Evolutionary conservation across 2,888 invertebrate genomes (phyloP), one percentile per base, ranked within the genome.

Genomic region (Melitaea athalia): DNA sequence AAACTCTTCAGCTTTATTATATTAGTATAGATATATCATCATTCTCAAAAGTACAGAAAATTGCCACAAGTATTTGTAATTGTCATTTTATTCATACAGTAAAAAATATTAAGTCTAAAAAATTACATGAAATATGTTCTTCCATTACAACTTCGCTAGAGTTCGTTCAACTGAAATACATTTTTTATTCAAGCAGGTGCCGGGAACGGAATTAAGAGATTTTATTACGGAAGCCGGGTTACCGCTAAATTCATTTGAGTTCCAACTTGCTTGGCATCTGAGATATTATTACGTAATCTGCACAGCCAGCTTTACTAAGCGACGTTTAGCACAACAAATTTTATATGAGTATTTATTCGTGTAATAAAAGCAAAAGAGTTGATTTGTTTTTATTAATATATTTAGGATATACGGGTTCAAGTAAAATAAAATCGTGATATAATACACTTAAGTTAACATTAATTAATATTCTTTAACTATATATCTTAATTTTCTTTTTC

Each of bases 201-300:
- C n/a, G 62, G 60, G 60, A 63, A 59, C 59, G 66, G 69, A 67
- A 67, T 69, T 71, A 69, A 74, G 66, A 61, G 65, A 64, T 63
- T 67, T 62, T 70, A 74, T 71, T 72, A 64, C 67, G 59, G 68
- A 68, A 59, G 52, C 49, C 63, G 57, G 69, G 61, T 61, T 62
- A 61, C 57, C 63, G 52, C 63, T 71, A 57, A 69, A 71, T 60
- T 70, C 68, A 68, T 70, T 70, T 68, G 49, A 59, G 50, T 66
- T 60, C 49, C 57, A 55, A 55, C 12, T 62, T 42, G 33, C 66
- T 33, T 59, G 53, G 53, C 52, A 60, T 38, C 42, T 5, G 7
- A 5, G 49, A 57, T 52, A 67, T 67, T 49, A 67, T 57, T 45
- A 60, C 60, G 53, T 65, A 65, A 65, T 65, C 60, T 60, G 52